phyloP scores from a whole-genome alignment of 2,888 invertebrate species.

The Prosopocoilus inquinatus region DNA sequence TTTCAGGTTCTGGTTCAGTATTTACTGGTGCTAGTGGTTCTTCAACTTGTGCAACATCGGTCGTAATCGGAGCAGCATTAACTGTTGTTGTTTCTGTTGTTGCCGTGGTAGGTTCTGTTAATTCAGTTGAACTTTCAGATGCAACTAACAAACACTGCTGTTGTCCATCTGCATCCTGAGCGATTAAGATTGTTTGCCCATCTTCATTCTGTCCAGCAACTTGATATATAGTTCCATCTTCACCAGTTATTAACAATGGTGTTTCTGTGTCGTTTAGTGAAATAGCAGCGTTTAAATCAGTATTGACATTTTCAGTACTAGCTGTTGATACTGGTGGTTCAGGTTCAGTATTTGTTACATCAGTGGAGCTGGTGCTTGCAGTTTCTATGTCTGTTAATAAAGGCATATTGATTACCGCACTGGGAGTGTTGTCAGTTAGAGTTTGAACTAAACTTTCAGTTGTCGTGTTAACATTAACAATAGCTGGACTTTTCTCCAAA shows the following conservation, averaged over 20 bases:
- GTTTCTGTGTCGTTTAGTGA: slow-evolving; percentile 50
- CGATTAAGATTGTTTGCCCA: slow-evolving; percentile 72
- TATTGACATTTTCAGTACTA: slow-evolving; percentile 12
- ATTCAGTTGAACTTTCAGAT: slow-evolving; percentile 57
- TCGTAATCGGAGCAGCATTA: slow-evolving; percentile 29
- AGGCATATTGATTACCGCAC: slow-evolving; percentile 44
- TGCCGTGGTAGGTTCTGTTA: slow-evolving; percentile 57
- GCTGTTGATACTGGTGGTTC: slow-evolving; percentile 8
- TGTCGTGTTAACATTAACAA: background rate
- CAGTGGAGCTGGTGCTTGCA: slow-evolving; percentile 9
- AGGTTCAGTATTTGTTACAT: slow-evolving; percentile 9
- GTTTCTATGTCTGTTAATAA: slow-evolving; percentile 28
- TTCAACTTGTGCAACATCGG: slow-evolving; percentile 26
- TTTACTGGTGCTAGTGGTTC: slow-evolving; percentile 28
- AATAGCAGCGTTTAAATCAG: slow-evolving; percentile 22
- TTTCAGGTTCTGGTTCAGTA: slow-evolving; percentile 31
- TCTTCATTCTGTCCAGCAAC: slow-evolving; percentile 72
- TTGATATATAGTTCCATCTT: slow-evolving; percentile 79
- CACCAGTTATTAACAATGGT: slow-evolving; percentile 77
- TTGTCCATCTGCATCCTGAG: slow-evolving; percentile 73
- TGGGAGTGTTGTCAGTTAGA: background rate
- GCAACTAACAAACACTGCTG: slow-evolving; percentile 69
- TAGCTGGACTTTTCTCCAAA: background rate
- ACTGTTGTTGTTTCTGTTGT: slow-evolving; percentile 33
- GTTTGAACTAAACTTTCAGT: slow-evolving; percentile 4